These are phyloP conservation scores for Sthenelais limicola DNA, from an alignment of 2,888 invertebrate genomes.

Conservation along the genomic window DNA sequence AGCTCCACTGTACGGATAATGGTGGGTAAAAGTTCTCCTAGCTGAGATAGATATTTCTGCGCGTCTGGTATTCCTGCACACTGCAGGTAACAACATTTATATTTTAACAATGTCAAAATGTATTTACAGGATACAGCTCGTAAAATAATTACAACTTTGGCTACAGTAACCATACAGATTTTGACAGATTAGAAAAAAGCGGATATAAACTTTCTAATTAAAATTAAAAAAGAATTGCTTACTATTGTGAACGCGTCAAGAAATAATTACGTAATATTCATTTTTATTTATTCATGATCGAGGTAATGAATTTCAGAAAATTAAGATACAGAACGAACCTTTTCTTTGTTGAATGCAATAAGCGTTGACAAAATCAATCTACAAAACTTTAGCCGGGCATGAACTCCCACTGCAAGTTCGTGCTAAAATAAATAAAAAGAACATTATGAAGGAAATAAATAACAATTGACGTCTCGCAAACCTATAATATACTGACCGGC, in stretches of 20 bases:
- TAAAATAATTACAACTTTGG: too few species aligned
- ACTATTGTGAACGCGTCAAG: too few species aligned
- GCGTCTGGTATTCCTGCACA: constrained; percentile 78
- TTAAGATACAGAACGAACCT: constrained; percentile 55
- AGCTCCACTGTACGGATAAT: constrained; percentile 84
- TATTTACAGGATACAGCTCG: too few species aligned
- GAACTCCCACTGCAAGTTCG: constrained; percentile 71
- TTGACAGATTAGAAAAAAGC: too few species aligned
- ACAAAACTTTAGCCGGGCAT: constrained; percentile 86
- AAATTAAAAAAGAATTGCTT: too few species aligned
- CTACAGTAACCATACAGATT: too few species aligned
- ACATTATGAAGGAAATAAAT: background rate
- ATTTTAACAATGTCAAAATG: too few species aligned
- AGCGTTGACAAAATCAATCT: constrained; percentile 89
- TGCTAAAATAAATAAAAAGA: constrained; percentile 60
- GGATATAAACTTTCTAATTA: too few species aligned
- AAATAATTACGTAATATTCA: too few species aligned
- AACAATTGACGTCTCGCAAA: background rate
- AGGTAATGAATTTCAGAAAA: background rate
- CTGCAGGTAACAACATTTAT: background rate
- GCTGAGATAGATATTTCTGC: constrained; percentile 84
- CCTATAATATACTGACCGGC: too few species aligned
- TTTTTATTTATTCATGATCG: too few species aligned
- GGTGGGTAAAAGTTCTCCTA: constrained; percentile 86
- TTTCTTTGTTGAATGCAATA: constrained; percentile 77